Conservation (phyloP, 2,113 vertebrate species). For the Myrmecophaga tridactyla region DNA sequence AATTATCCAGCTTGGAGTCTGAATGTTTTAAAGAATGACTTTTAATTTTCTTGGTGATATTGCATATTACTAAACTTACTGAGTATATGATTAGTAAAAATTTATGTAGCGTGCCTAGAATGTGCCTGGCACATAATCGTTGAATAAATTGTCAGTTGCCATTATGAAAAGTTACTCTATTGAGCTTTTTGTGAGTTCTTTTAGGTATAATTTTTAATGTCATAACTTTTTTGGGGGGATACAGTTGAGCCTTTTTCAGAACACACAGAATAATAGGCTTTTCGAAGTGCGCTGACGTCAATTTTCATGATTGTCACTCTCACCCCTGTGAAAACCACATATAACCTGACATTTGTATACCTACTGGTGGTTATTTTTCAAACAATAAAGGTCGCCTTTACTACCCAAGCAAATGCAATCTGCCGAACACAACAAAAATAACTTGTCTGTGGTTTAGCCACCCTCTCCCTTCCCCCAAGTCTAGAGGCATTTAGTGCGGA, state of each 20-base stretch:
- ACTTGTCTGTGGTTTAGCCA: neutral
- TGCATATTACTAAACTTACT: neutral
- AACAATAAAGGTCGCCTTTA: neutral
- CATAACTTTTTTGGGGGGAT: neutral
- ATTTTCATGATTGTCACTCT: neutral
- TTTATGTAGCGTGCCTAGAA: neutral
- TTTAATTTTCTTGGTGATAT: constrained; percentile 52
- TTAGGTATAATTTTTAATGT: neutral
- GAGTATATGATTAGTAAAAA: neutral
- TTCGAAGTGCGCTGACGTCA: neutral
- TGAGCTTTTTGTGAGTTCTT: neutral
- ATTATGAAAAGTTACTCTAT: neutral
- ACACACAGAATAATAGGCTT: neutral
- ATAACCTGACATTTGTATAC: neutral
- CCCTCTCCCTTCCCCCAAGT: neutral
- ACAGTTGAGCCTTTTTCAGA: neutral
- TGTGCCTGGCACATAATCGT: neutral
- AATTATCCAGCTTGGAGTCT: constrained; percentile 29
- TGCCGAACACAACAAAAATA: neutral
- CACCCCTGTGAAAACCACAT: neutral
- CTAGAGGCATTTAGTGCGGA: neutral
- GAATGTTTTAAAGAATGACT: constrained; percentile 33
- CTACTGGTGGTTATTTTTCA: neutral
- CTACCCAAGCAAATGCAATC: neutral
- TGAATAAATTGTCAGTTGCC: neutral